Percentiles rank a stretch among this genome's conserved stretches.
phyloP scores from a whole-genome alignment of 2,797 vertebrate species.

The Triplophysa bombifrons region DNA sequence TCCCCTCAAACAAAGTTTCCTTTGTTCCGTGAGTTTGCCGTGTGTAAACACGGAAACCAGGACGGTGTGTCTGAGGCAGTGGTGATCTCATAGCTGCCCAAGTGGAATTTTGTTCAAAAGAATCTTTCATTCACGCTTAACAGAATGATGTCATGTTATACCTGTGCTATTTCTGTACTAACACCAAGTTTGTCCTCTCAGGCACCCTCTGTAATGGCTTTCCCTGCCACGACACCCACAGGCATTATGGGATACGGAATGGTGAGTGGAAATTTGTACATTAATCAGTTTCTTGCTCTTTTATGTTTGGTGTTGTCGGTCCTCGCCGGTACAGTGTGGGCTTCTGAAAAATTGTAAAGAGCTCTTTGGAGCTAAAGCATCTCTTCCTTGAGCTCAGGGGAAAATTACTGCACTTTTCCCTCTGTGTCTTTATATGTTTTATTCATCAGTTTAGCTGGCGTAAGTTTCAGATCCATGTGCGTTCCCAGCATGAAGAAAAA shows the following conservation, averaged over 20 bases:
- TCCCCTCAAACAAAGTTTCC: constrained; percentile 50
- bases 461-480: neutral
- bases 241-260: constrained; percentile 93
- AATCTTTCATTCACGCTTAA: constrained; percentile 47
- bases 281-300: neutral
- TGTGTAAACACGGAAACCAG: constrained; percentile 46
- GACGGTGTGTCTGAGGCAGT: constrained; percentile 24
- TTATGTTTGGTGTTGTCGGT: constrained; percentile 18
- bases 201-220: constrained; percentile 94
- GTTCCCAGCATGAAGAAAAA: neutral
- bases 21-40: constrained; percentile 41
- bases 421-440: neutral
- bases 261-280: constrained; percentile 70
- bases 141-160: constrained; percentile 50
- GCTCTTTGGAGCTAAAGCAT: constrained; percentile 24
- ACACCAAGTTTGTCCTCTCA: constrained; percentile 69
- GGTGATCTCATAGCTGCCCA: constrained; percentile 42
- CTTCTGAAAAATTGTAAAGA: constrained; percentile 5
- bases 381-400: constrained; percentile 20
- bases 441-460: neutral
- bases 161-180: constrained; percentile 59
- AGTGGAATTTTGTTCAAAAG: constrained; percentile 53
- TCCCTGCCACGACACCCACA: constrained; percentile 92
- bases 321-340: neutral
- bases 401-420: neutral